Evolutionary conservation across 2,888 invertebrate genomes (phyloP).

Genomic region (Invenusta paracnida): DNA sequence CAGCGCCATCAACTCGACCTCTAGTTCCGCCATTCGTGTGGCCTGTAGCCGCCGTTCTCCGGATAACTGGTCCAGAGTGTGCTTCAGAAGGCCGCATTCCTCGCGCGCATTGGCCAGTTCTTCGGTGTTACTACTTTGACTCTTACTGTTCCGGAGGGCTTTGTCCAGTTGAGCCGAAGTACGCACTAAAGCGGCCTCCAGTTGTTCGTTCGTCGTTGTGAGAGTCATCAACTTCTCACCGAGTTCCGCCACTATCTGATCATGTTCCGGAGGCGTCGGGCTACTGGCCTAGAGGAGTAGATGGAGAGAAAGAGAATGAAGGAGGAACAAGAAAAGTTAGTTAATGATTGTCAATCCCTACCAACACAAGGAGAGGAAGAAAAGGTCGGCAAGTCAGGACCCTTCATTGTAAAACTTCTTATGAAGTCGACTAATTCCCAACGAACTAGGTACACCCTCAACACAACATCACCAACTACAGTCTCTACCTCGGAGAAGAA

Average conservation of each 20-base stretch:
- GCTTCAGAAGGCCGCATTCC: background rate
- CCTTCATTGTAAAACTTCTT: no score
- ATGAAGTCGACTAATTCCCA: no score
- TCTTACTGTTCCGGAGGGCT: background rate
- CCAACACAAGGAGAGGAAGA: background rate
- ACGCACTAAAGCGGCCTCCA: background rate
- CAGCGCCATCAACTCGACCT: background rate
- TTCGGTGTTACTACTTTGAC: background rate
- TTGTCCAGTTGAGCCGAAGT: background rate
- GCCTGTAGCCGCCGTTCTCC: no score
- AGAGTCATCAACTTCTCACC: background rate
- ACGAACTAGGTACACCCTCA: no score
- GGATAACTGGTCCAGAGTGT: background rate
- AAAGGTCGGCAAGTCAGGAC: background rate
- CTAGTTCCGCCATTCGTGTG: background rate
- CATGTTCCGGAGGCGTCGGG: background rate
- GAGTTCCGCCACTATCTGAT: background rate
- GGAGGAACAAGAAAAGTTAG: background rate
- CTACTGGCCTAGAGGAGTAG: background rate
- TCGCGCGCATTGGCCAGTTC: background rate
- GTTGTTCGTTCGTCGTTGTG: background rate
- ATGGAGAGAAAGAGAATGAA: background rate
- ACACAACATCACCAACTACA: no score
- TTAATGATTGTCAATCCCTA: background rate
- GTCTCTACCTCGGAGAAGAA: no score